Evolutionary conservation across 2,113 vertebrate genomes (phyloP).

Genomic region (Taurulus bubalis): DNA sequence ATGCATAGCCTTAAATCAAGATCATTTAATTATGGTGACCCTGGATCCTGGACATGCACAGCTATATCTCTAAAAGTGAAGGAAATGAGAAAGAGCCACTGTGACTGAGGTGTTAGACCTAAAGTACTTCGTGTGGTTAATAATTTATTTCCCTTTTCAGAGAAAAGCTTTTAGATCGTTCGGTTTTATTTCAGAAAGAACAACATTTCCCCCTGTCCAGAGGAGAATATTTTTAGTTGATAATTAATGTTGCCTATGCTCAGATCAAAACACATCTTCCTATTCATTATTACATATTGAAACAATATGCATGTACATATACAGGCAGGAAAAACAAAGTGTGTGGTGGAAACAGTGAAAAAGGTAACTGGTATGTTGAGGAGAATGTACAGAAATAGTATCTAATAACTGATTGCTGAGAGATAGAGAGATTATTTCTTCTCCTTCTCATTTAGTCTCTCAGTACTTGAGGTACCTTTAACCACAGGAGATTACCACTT

Average conservation of each 20-base stretch:
- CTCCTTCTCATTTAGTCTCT: constrained; percentile 29
- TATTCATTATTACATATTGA: neutral
- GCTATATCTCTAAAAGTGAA: constrained; percentile 31
- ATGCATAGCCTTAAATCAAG: constrained; percentile 53
- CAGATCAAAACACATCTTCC: neutral
- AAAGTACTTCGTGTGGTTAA: constrained; percentile 34
- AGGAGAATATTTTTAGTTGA: constrained; percentile 3
- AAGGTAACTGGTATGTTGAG: neutral
- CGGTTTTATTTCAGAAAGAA: constrained; percentile 1
- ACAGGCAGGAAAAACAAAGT: neutral
- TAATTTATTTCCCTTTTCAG: constrained; percentile 43
- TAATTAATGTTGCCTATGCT: neutral
- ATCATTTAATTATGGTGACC: constrained; percentile 55
- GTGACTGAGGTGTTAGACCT: constrained; percentile 42
- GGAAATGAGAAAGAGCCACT: constrained; percentile 14
- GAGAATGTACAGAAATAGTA: neutral
- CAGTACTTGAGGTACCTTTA: constrained; percentile 42
- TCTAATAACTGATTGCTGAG: constrained; percentile 13
- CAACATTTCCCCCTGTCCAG: neutral
- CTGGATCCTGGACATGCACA: constrained; percentile 21
- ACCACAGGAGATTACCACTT: constrained; percentile 60
- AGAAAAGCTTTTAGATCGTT: constrained; percentile 9
- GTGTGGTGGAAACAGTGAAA: neutral
- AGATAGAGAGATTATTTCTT: constrained; percentile 10
- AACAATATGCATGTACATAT: neutral